These are phyloP conservation scores for Listrodromus nycthemerus DNA, from an alignment of 2,888 invertebrate genomes.

Conservation along the genomic window DNA sequence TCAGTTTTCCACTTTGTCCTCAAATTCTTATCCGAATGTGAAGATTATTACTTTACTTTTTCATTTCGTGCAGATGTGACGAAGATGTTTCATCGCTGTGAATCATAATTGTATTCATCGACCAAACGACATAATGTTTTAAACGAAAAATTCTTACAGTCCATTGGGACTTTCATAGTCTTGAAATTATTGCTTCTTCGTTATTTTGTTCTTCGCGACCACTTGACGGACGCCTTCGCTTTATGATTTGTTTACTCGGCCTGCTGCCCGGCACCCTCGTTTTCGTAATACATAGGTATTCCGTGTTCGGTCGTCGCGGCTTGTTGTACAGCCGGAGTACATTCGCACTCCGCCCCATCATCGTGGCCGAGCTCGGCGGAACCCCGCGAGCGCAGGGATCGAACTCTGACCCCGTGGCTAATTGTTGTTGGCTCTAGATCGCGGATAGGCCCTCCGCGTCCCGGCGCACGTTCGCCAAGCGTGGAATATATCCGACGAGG, in stretches of 20 bases:
- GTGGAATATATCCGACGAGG: conserved; percentile 7
- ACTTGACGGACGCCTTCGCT: conserved; percentile 52
- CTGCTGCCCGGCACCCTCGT: conserved; percentile 55
- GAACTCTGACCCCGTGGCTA: conserved; percentile 83
- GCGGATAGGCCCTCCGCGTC: conserved; percentile 74
- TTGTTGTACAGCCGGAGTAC: conserved; percentile 45
- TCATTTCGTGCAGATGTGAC: too few species aligned
- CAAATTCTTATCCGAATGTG: too few species aligned
- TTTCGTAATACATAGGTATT: conserved; percentile 34
- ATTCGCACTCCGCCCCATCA: conserved; percentile 72
- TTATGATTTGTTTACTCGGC: conserved; percentile 83
- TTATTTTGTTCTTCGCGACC: not conserved
- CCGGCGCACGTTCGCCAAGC: conserved; percentile 59
- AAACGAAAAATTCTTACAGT: not conserved
- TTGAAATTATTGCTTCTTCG: not conserved
- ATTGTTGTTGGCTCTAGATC: conserved; percentile 84
- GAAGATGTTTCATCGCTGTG: too few species aligned
- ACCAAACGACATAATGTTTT: too few species aligned
- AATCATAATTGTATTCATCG: too few species aligned
- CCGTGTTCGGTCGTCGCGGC: not conserved
- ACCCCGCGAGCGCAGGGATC: conserved; percentile 74
- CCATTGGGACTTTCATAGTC: not conserved
- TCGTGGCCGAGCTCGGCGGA: conserved; percentile 70
- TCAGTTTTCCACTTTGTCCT: too few species aligned
- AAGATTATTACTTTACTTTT: too few species aligned